phyloP scores from a whole-genome alignment of 1,140 invertebrate genomes.

The Diprion similis region DNA sequence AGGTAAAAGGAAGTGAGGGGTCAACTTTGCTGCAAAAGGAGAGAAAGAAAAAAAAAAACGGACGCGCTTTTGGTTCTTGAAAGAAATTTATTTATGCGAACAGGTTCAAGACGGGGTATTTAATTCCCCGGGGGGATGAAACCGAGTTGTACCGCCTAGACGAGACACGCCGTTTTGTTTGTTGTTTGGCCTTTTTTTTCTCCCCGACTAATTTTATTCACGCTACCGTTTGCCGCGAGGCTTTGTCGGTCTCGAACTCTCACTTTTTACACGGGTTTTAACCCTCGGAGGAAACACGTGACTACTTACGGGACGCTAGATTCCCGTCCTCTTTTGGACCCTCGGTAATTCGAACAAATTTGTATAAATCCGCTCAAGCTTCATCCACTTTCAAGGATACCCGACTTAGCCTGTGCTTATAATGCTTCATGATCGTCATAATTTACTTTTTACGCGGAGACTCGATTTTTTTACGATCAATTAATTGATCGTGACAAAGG shows the following conservation, averaged over 20 bases:
- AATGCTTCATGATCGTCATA: no score
- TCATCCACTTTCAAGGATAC: not conserved
- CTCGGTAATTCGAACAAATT: not conserved
- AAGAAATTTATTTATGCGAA: not conserved
- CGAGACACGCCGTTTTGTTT: not conserved
- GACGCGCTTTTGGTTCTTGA: not conserved
- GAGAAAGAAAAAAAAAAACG: no score
- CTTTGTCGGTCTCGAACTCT: not conserved
- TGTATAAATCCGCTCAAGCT: not conserved
- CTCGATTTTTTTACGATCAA: no score
- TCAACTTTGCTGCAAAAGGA: no score
- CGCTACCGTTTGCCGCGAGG: not conserved
- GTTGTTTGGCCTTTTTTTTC: not conserved
- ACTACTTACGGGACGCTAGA: not conserved
- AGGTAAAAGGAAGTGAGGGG: no score
- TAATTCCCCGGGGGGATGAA: not conserved
- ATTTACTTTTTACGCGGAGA: no score
- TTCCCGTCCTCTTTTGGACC: not conserved
- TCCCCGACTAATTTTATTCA: not conserved
- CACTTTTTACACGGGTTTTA: not conserved
- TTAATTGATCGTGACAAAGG: no score
- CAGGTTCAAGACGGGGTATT: not conserved
- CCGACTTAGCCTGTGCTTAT: not conserved
- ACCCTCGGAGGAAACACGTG: constrained; percentile 1
- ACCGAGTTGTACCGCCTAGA: not conserved